phyloP scores from a whole-genome alignment of 2,888 invertebrate genomes.

The Parapristionchus giblindavisi region DNA sequence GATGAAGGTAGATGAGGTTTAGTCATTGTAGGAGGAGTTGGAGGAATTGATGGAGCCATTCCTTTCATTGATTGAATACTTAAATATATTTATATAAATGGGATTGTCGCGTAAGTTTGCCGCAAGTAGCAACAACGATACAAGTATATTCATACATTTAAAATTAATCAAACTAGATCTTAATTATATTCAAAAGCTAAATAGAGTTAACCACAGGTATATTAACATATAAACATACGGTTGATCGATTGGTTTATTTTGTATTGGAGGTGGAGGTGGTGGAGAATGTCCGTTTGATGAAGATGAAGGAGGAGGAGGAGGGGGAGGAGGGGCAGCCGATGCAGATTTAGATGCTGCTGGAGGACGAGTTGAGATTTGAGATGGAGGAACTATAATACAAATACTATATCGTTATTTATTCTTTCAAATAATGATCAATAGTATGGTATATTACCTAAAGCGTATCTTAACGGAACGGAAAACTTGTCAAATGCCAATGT shows the following conservation, averaged over 20 bases:
- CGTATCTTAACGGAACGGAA: no score
- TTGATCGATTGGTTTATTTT: constrained; percentile 12
- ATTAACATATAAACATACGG: background rate
- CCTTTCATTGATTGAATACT: no score
- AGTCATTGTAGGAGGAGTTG: constrained; percentile 31
- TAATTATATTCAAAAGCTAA: background rate
- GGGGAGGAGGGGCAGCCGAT: constrained; percentile 38
- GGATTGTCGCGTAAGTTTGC: no score
- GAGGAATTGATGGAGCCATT: constrained; percentile 27
- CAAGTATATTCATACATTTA: no score
- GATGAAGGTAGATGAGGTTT: constrained; percentile 14
- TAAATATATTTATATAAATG: no score
- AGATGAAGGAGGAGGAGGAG: constrained; percentile 41
- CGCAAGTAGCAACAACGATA: no score
- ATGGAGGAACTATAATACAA: constrained; percentile 46
- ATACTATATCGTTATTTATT: background rate
- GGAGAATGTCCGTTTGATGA: constrained; percentile 27
- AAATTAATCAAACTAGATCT: no score
- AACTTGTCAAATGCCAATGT: no score
- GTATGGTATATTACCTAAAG: background rate
- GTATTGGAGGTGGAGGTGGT: constrained; percentile 25
- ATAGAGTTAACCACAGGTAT: background rate
- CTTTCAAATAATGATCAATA: background rate
- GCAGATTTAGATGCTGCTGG: constrained; percentile 39
- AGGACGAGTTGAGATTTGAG: constrained; percentile 43